Percentiles rank a stretch among this genome's conserved stretches.
phyloP scores from a whole-genome alignment of 2,888 invertebrate genomes.

The Chaitophorus viminalis region DNA sequence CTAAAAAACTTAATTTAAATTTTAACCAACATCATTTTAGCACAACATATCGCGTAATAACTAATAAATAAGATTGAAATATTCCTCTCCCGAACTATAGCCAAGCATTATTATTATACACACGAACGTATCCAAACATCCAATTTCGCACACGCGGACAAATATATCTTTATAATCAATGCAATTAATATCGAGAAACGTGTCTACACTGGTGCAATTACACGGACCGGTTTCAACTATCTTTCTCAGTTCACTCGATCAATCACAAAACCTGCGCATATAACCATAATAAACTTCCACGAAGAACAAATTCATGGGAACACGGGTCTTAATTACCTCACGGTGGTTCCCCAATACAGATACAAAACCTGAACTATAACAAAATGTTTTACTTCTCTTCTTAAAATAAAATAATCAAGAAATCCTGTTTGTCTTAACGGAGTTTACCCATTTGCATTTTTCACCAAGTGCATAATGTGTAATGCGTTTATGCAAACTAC shows the following conservation, averaged over 20 bases:
- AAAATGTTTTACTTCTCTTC: conserved; percentile 3
- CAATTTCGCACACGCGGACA: conserved; percentile 17
- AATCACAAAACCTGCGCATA: conserved; percentile 26
- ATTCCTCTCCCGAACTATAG: conserved; percentile 11
- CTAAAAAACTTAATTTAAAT: conserved; percentile 49
- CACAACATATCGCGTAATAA: conserved; percentile 24
- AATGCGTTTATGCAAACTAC: conserved; percentile 27
- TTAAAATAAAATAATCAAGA: conserved; percentile 12
- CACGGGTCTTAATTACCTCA: conserved; percentile 12
- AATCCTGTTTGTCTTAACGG: conserved; percentile 52
- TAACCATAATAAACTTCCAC: not conserved
- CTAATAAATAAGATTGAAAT: conserved; percentile 31
- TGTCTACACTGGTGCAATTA: conserved; percentile 39
- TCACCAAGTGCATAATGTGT: conserved; percentile 24
- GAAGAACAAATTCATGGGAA: conserved; percentile 23
- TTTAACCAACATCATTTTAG: conserved; percentile 11
- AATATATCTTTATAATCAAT: conserved; percentile 30
- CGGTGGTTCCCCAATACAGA: conserved; percentile 19
- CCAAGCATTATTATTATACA: conserved; percentile 18
- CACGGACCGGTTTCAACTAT: conserved; percentile 32
- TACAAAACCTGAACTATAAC: conserved; percentile 36
- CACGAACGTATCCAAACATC: not conserved
- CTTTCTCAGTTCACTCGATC: conserved; percentile 40
- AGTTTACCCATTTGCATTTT: conserved; percentile 2
- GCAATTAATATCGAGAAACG: conserved; percentile 42